These are phyloP conservation scores for Aethina tumida DNA, from an alignment of 1,140 invertebrate species.

Conservation along the genomic window DNA sequence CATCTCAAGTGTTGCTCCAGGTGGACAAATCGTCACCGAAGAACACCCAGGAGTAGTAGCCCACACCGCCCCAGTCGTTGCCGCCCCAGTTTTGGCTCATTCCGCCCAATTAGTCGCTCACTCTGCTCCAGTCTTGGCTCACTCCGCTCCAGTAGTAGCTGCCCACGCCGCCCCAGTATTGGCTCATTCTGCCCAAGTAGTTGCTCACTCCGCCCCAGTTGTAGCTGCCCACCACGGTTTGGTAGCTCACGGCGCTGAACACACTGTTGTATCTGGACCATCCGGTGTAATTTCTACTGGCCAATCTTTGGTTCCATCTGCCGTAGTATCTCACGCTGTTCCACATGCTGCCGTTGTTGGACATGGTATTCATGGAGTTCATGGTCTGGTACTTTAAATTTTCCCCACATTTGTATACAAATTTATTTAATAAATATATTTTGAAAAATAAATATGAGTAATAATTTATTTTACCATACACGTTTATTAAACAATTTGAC, in stretches of 20 bases:
- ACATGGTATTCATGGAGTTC: too few species aligned
- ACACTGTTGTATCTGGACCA: slow-evolving; percentile 3
- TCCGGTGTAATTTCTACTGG: slow-evolving; percentile 3
- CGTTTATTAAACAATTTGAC: too few species aligned
- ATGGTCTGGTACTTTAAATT: too few species aligned
- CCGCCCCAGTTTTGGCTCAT: slow-evolving; percentile 15
- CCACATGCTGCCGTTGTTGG: not conserved
- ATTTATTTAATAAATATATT: too few species aligned
- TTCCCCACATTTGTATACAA: too few species aligned
- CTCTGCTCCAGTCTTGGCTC: slow-evolving; percentile 10
- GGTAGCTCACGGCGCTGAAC: slow-evolving; percentile 5
- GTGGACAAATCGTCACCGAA: slow-evolving; percentile 21
- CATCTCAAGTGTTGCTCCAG: slow-evolving; percentile 17
- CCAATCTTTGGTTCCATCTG: not conserved
- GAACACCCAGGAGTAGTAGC: slow-evolving; percentile 11
- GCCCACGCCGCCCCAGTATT: slow-evolving; percentile 3
- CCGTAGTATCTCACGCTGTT: not conserved
- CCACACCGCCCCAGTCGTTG: slow-evolving; percentile 2
- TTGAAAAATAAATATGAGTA: too few species aligned
- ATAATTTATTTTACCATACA: too few species aligned
- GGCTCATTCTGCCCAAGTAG: slow-evolving; percentile 6
- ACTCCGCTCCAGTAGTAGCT: slow-evolving; percentile 13
- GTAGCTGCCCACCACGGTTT: slow-evolving; percentile 10
- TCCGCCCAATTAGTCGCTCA: too few species aligned
- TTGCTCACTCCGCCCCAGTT: slow-evolving; percentile 9